phyloP scores from a whole-genome alignment of 1,140 invertebrate genomes.

The Dreissena polymorpha region DNA sequence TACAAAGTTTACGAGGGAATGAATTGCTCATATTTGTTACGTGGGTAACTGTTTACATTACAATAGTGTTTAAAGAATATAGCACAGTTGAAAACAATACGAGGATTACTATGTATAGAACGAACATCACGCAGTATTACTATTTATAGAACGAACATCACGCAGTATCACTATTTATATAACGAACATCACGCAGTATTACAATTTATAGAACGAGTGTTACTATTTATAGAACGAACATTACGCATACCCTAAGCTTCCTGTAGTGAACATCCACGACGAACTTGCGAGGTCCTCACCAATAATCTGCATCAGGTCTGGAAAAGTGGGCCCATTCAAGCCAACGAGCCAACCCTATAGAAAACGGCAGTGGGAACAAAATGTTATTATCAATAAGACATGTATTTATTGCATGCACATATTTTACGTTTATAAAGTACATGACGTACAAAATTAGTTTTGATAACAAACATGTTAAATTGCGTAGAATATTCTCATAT shows the following conservation, averaged over 20 bases:
- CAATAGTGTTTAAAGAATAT: too few relatives aligned
- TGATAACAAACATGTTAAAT: neutral
- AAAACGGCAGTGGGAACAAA: neutral
- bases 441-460: neutral
- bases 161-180: neutral
- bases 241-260: constrained; percentile 20
- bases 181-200: neutral
- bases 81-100: too few relatives aligned
- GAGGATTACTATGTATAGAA: neutral
- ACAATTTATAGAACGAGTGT: neutral
- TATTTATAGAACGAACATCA: neutral
- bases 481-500: neutral
- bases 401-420: neutral
- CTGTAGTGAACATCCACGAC: constrained; percentile 37
- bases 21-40: too few relatives aligned
- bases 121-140: neutral
- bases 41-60: too few relatives aligned
- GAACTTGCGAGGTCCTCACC: constrained; percentile 40
- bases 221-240: neutral
- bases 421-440: neutral
- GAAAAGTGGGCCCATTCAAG: constrained; percentile 42
- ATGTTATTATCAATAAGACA: neutral
- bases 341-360: constrained; percentile 33
- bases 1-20: too few relatives aligned
- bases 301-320: constrained; percentile 37